A percentile compares a stretch with the other conserved stretches of the same genome.
Evolutionary conservation across 2,888 invertebrate species (phyloP).

Genomic region (Abrostola tripartita): DNA sequence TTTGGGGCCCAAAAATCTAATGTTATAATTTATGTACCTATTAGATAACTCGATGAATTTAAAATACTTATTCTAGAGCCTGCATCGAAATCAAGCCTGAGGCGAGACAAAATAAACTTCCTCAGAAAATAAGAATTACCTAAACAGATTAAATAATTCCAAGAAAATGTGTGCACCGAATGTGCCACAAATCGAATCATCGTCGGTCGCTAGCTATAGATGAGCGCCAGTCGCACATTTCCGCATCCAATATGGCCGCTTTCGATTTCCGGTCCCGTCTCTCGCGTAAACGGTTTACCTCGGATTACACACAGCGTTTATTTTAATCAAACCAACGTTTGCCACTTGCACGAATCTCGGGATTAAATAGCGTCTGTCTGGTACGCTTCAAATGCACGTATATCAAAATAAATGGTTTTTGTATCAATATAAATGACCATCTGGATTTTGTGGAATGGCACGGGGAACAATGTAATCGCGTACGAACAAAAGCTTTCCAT

Average conservation of each 20-base stretch:
- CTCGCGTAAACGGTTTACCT: conserved; percentile 78
- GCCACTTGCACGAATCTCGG: conserved; percentile 52
- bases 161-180: conserved; percentile 43
- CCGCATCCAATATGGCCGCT: conserved; percentile 85
- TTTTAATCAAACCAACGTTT: conserved; percentile 73
- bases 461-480: conserved; percentile 28
- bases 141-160: conserved; percentile 50
- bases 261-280: conserved; percentile 84
- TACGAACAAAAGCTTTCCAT: conserved; percentile 24
- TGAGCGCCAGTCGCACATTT: conserved; percentile 73
- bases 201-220: conserved; percentile 38
- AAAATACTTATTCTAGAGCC: too few species aligned
- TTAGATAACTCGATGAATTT: neutral
- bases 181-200: conserved; percentile 60
- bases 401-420: conserved; percentile 47
- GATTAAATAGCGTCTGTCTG: conserved; percentile 55
- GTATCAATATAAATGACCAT: conserved; percentile 31
- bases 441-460: conserved; percentile 35
- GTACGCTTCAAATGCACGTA: conserved; percentile 45
- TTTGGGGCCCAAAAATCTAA: neutral
- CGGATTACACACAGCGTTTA: conserved; percentile 80
- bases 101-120: conserved; percentile 19
- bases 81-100: too few species aligned
- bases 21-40: neutral
- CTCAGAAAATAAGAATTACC: conserved; percentile 22